These are phyloP conservation scores for Pongo abelii DNA, from an alignment of 2,113 vertebrate species.

Conservation along the genomic window DNA sequence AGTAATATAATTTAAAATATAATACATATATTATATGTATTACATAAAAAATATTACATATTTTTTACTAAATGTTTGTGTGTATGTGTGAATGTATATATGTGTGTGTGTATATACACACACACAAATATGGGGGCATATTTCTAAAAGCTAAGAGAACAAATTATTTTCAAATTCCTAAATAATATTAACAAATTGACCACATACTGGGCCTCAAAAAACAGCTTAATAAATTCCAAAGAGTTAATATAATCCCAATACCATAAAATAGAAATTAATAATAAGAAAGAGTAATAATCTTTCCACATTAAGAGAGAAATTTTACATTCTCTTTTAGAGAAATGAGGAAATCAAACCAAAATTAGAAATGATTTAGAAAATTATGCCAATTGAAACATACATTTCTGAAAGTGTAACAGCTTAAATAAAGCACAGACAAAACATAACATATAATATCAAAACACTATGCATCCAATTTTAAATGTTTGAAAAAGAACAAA, in stretches of 20 bases:
- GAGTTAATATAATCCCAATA: not conserved
- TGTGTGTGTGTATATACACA: not conserved
- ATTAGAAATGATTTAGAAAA: not conserved
- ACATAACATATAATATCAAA: not conserved
- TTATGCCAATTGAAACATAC: not conserved
- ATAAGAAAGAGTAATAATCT: not conserved
- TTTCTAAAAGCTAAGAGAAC: not conserved
- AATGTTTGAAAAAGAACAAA: not conserved
- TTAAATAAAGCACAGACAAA: not conserved
- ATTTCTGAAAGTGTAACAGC: not conserved
- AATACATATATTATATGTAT: too few species aligned
- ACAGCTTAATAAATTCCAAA: not conserved
- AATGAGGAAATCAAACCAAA: not conserved
- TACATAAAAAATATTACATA: too few species aligned
- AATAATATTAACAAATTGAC: not conserved
- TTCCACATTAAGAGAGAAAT: too few species aligned
- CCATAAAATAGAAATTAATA: not conserved
- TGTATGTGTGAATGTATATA: not conserved
- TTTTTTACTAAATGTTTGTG: not conserved
- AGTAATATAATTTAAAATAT: not conserved
- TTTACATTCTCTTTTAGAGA: not conserved
- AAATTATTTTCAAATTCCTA: not conserved
- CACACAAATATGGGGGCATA: not conserved
- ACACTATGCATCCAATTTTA: not conserved
- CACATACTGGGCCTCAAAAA: not conserved